These are phyloP conservation scores for Procambarus clarkii DNA, from an alignment of 1,140 invertebrate genomes.

Conservation along the genomic window DNA sequence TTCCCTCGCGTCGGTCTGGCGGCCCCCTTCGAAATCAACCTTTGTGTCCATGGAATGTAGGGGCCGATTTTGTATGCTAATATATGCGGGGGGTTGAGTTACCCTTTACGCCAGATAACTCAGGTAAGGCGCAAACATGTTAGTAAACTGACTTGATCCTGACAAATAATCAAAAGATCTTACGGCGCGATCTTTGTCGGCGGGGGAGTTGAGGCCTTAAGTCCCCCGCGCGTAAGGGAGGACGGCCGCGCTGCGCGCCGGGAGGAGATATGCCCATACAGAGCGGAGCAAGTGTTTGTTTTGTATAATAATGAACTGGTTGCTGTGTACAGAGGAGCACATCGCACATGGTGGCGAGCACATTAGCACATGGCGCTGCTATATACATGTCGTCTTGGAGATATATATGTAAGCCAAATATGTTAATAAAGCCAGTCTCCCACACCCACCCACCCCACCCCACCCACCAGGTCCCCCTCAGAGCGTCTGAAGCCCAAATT, in stretches of 20 bases:
- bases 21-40: constrained; percentile 15
- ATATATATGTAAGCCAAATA: background rate
- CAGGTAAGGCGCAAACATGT: constrained; percentile 71
- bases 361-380: constrained; percentile 25
- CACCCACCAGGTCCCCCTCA: background rate
- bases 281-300: constrained; percentile 62
- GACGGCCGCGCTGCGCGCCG: background rate
- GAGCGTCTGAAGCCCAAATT: too few relatives aligned
- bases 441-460: background rate
- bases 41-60: constrained; percentile 38
- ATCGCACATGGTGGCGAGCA: constrained; percentile 31
- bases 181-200: background rate
- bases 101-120: constrained; percentile 64
- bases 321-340: constrained; percentile 43
- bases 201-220: constrained; percentile 40
- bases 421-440: background rate
- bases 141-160: constrained; percentile 67
- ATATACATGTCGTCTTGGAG: background rate
- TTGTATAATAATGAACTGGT: constrained; percentile 71
- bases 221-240: background rate
- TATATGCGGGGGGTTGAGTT: constrained; percentile 58
- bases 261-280: constrained; percentile 38
- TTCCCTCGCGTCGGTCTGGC: background rate
- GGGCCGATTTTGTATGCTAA: constrained; percentile 61
- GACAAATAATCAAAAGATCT: constrained; percentile 45